Evolutionary conservation across 2,797 vertebrate species (phyloP).

Genomic region (Acrocephalus scirpaceus): DNA sequence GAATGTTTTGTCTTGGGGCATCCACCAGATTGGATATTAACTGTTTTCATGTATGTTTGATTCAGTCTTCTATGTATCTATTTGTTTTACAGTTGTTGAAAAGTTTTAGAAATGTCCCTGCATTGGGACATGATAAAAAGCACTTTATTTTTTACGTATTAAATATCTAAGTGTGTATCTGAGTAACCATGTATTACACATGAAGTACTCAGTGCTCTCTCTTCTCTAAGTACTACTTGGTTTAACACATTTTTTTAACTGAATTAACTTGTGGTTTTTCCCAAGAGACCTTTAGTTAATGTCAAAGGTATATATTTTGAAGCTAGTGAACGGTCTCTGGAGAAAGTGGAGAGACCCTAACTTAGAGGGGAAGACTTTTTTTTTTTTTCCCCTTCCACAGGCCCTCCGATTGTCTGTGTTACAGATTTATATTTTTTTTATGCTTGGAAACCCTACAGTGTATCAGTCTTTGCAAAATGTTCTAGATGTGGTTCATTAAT

Average conservation of each 20-base stretch:
- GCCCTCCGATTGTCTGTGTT: constrained; percentile 55
- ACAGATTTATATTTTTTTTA: constrained; percentile 4
- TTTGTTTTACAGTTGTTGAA: constrained; percentile 78
- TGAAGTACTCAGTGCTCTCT: background rate
- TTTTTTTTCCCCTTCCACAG: background rate
- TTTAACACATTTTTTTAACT: background rate
- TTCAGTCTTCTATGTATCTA: constrained; percentile 77
- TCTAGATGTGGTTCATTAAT: constrained; percentile 82
- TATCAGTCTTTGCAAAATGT: constrained; percentile 70
- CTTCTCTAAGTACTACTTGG: background rate
- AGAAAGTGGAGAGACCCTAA: constrained; percentile 30
- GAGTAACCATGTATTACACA: constrained; percentile 62
- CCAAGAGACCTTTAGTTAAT: constrained; percentile 48
- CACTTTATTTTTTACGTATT: constrained; percentile 96
- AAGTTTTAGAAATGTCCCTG: constrained; percentile 86
- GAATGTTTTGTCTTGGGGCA: constrained; percentile 71
- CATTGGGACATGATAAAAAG: constrained; percentile 87
- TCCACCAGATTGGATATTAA: constrained; percentile 77
- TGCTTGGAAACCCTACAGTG: constrained; percentile 29
- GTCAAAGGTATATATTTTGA: constrained; percentile 24
- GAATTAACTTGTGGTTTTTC: background rate
- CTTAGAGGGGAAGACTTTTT: constrained; percentile 66
- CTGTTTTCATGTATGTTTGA: constrained; percentile 81
- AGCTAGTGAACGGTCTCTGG: constrained; percentile 48
- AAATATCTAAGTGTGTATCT: constrained; percentile 84